Evolutionary conservation across 2,797 vertebrate genomes (phyloP), one percentile per base, ranked within the genome.

Genomic region (Dendrocincla fuliginosa): DNA sequence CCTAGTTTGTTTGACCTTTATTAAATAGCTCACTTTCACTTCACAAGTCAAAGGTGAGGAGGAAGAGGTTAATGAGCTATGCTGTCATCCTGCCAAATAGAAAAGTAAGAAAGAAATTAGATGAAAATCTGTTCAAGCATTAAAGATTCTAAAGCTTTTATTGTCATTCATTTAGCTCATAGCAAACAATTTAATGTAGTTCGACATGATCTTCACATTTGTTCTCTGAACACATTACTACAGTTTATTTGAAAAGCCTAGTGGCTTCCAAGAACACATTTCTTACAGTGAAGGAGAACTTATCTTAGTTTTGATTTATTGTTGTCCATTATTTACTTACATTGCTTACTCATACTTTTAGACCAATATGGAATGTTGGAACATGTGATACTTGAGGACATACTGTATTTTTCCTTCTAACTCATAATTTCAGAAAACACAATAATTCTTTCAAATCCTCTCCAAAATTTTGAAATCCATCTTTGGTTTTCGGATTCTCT

Each of bases 141-240:
- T 94, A 93, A 95, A 76, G 6, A 49, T 69, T 93, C 64, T 67
- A 68, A 96, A 95, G 78, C 57, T 90, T 96, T 97, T 96, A 90
- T 90, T 96, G 93, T 92, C 78, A 95, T 94, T 97, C 73, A 91
- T 97, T 97, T 93, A 77, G 35, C 42, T 92, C 79, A 89, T 96
- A 97, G 87, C 52, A 93, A 95, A 93, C 60, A 94, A 71, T 73
- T 96, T 97, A 96, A 97, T 93, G 77, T 50, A 76, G 61, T 77
- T 91, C 96, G 94, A 96, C 83, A 93, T 90, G 83, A 76, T 70
- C 92, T 95, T 70, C 18, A 77, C 52, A 82, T 94, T 81, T 77
- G 28, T 71, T 89, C 83, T 95, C 96, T 68, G 56, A 94, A 76
- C 67, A 82, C 50, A 93, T 96, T 96, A 95, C 82, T 67, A 91